These are phyloP conservation scores for Brachypalpus laphriformis DNA, from an alignment of 2,888 invertebrate genomes.

Conservation along the genomic window DNA sequence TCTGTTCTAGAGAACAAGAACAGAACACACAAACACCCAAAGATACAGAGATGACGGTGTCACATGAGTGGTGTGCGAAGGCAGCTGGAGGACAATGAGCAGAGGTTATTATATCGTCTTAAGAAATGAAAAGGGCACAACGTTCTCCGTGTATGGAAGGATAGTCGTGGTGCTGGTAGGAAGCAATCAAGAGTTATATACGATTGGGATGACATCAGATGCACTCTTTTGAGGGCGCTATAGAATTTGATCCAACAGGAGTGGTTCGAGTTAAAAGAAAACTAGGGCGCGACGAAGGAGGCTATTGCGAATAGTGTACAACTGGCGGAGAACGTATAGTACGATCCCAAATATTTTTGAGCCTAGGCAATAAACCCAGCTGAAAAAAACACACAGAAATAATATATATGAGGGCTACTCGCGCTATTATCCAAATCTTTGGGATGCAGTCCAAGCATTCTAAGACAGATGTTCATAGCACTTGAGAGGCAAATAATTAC, in stretches of 20 bases:
- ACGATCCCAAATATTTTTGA: too few species aligned
- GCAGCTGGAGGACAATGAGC: conserved; percentile 33
- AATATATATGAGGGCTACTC: too few species aligned
- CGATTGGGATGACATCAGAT: conserved; percentile 23
- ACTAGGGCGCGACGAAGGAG: not conserved
- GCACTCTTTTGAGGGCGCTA: not conserved
- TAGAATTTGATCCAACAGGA: not conserved
- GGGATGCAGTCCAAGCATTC: too few species aligned
- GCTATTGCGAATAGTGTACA: too few species aligned
- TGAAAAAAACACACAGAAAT: too few species aligned
- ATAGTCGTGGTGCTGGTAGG: not conserved
- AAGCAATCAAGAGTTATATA: conserved; percentile 24
- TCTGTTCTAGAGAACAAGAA: not conserved
- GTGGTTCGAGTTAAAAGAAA: not conserved
- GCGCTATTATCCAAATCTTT: too few species aligned
- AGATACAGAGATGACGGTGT: conserved; percentile 16
- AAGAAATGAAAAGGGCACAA: conserved; percentile 40
- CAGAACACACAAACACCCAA: not conserved
- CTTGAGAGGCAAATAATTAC: too few species aligned
- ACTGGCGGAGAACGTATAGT: too few species aligned
- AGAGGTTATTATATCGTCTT: conserved; percentile 51
- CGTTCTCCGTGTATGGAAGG: not conserved
- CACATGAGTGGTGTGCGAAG: not conserved
- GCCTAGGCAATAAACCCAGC: too few species aligned
- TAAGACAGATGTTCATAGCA: too few species aligned